These are phyloP conservation scores for Thryonomys swinderianus DNA, from an alignment of 2,113 vertebrate species.

Conservation along the genomic window DNA sequence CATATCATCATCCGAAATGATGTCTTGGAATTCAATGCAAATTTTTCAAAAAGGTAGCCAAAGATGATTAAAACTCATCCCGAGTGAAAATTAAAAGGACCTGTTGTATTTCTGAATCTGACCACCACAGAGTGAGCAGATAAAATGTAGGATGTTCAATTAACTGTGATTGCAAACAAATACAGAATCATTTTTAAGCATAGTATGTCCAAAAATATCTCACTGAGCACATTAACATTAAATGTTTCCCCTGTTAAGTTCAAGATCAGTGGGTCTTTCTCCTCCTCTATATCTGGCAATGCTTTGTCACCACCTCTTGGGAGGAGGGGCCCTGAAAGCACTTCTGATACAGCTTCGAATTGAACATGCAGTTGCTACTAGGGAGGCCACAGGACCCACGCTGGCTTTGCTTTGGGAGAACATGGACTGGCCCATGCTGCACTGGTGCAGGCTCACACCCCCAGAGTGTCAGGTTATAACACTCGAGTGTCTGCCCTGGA, in stretches of 20 bases:
- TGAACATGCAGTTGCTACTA: not conserved
- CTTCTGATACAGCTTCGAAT: not conserved
- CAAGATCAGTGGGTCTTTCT: not conserved
- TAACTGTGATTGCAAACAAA: not conserved
- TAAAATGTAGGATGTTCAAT: not conserved
- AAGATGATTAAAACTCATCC: not conserved
- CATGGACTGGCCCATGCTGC: fast-evolving
- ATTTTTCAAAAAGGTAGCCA: not conserved
- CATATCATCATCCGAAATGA: not conserved
- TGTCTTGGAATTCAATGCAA: not conserved
- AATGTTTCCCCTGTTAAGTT: not conserved
- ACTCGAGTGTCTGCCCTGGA: not conserved
- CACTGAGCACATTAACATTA: not conserved
- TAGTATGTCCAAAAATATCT: not conserved
- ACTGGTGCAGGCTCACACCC: not conserved
- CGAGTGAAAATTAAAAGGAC: not conserved
- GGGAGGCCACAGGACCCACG: no score
- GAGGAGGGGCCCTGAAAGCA: not conserved
- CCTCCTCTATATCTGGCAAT: not conserved
- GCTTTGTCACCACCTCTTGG: not conserved
- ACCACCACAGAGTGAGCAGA: not conserved
- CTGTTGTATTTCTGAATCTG: not conserved
- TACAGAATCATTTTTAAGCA: not conserved
- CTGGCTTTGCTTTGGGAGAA: not conserved
- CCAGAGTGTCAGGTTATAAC: not conserved